Conservation (phyloP, 2,888 invertebrate genomes). For the Pasiphila rectangulata region DNA sequence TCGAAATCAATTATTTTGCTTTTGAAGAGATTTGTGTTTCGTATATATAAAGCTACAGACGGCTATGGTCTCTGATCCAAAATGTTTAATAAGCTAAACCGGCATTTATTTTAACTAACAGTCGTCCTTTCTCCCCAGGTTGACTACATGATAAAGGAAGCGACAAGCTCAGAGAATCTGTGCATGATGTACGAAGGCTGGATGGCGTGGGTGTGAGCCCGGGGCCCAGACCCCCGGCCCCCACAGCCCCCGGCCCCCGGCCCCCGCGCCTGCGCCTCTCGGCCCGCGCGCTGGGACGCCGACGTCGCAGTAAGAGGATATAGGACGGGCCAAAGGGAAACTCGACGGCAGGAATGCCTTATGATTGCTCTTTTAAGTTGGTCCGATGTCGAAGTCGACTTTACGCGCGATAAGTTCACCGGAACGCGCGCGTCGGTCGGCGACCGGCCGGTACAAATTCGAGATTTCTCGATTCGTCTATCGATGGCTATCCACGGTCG, state of each 20-base stretch:
- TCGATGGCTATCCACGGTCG: too few species aligned
- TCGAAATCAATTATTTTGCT: too few species aligned
- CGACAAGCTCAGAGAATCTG: constrained; percentile 95
- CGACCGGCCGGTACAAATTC: background rate
- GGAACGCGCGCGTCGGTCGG: constrained; percentile 1
- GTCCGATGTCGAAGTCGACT: background rate
- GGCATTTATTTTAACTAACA: too few species aligned
- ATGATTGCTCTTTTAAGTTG: constrained; percentile 16
- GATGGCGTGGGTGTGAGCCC: constrained; percentile 98
- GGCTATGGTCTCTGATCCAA: too few species aligned
- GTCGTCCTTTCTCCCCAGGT: constrained; percentile 88
- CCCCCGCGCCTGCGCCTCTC: constrained; percentile 32
- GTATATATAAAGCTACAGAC: too few species aligned
- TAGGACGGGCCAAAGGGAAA: constrained; percentile 18
- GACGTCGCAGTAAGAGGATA: constrained; percentile 11
- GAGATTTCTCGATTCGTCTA: background rate
- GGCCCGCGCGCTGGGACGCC: constrained; percentile 24
- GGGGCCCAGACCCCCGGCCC: constrained; percentile 1
- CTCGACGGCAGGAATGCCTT: constrained; percentile 10
- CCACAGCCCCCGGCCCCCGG: constrained; percentile 19
- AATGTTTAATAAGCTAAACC: too few species aligned
- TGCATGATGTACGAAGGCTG: constrained; percentile 99
- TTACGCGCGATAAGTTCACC: background rate
- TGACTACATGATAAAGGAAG: constrained; percentile 95
- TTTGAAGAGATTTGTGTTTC: too few species aligned